Conservation (phyloP, 2,797 vertebrate genomes). For the Notolepis coatsorum region DNA sequence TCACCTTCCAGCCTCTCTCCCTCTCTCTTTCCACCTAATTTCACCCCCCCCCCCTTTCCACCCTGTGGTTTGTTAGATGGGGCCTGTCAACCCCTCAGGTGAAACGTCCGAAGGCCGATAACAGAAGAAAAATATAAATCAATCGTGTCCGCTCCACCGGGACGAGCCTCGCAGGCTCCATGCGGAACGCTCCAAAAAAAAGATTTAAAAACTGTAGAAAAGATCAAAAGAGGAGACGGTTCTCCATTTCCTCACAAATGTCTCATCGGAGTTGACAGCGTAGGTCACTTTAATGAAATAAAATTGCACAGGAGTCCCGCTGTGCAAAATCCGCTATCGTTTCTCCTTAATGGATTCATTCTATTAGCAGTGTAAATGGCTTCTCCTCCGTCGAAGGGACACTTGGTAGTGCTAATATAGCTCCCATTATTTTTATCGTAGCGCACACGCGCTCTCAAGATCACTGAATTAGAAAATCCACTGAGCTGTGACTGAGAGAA, state of each 20-base stretch:
- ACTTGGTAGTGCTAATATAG: constrained; percentile 8
- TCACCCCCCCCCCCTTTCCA: constrained; percentile 1
- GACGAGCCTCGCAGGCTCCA: not conserved
- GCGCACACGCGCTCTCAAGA: not conserved
- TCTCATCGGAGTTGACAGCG: not conserved
- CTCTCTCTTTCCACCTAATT: not conserved
- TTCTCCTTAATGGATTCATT: constrained; percentile 23
- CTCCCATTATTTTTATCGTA: not conserved
- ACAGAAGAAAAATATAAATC: constrained; percentile 20
- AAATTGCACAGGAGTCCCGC: constrained; percentile 13
- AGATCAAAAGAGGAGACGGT: not conserved
- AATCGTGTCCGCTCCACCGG: not conserved
- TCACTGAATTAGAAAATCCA: constrained; percentile 8
- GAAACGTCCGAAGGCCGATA: not conserved
- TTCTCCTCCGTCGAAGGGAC: constrained; percentile 9
- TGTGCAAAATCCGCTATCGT: constrained; percentile 15
- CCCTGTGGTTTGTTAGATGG: not conserved
- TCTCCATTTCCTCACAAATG: not conserved
- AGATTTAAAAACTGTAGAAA: not conserved
- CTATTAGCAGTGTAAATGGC: constrained; percentile 21
- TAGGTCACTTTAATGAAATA: constrained; percentile 5
- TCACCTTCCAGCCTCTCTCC: not conserved
- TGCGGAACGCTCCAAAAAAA: not conserved
- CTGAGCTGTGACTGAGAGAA: not conserved
- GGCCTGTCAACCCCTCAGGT: not conserved